These are phyloP conservation scores for Cancer borealis DNA, from an alignment of 2,888 invertebrate genomes.

Conservation along the genomic window DNA sequence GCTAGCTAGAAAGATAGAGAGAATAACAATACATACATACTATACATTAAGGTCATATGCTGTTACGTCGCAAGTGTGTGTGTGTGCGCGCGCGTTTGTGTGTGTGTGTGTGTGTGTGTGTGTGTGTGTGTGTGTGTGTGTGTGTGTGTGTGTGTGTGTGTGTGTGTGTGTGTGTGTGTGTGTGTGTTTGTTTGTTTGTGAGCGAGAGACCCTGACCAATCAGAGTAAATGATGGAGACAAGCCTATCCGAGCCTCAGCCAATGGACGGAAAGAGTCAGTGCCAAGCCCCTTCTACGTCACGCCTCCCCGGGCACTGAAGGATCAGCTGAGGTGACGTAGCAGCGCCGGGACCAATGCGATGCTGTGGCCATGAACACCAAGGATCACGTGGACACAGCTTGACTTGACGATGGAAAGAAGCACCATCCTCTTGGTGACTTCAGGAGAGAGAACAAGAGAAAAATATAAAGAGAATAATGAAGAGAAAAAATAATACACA, in stretches of 20 bases:
- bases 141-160: background rate
- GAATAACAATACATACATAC: background rate
- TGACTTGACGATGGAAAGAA: background rate
- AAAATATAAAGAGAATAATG: too few species aligned
- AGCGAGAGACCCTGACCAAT: background rate
- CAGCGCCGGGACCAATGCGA: background rate
- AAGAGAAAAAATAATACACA: too few species aligned
- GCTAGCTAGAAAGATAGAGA: background rate
- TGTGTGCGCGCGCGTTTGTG: background rate
- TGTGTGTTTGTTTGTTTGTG: too few species aligned
- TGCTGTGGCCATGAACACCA: background rate
- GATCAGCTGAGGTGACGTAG: background rate
- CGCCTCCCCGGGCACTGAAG: background rate
- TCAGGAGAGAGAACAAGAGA: background rate
- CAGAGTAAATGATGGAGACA: background rate
- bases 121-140: too few species aligned
- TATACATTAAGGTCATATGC: background rate
- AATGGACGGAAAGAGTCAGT: background rate
- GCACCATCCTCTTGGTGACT: too few species aligned
- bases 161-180: too few species aligned
- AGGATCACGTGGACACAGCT: slow-evolving; percentile 11
- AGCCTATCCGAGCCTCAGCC: slow-evolving; percentile 7
- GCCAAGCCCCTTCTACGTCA: slow-evolving; percentile 43
- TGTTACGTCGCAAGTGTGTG: background rate
- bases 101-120: background rate